These are phyloP conservation scores for Sarcophaga variegata DNA, from an alignment of 2,888 invertebrate genomes.

Conservation along the genomic window DNA sequence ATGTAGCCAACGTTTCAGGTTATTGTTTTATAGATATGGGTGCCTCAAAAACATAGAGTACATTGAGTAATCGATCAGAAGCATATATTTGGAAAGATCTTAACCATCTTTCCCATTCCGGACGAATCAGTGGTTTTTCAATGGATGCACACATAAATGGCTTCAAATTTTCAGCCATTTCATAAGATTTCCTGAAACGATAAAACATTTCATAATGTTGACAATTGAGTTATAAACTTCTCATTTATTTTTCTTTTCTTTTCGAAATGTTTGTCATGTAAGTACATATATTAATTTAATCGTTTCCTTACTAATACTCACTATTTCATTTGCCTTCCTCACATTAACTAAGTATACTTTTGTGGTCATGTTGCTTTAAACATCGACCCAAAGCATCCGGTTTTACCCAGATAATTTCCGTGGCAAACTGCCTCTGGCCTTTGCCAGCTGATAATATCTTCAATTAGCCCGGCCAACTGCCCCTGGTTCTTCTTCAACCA, in stretches of 20 bases:
- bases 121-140: constrained; percentile 44
- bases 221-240: constrained; percentile 35
- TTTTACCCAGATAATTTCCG: neutral
- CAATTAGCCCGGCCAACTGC: neutral
- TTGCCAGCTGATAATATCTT: neutral
- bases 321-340: neutral
- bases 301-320: constrained; percentile 21
- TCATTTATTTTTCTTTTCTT: neutral
- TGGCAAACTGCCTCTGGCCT: constrained; percentile 34
- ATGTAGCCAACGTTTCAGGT: neutral
- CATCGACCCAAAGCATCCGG: too few relatives aligned
- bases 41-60: neutral
- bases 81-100: constrained; percentile 55
- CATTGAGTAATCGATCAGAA: constrained; percentile 19
- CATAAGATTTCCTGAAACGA: constrained; percentile 29
- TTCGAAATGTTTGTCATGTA: too few relatives aligned
- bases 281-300: constrained; percentile 14
- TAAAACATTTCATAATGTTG: constrained; percentile 41
- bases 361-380: too few relatives aligned
- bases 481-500: too few relatives aligned
- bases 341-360: too few relatives aligned
- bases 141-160: constrained; percentile 27
- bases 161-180: constrained; percentile 15
- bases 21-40: neutral
- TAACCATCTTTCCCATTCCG: constrained; percentile 58